A percentile compares a stretch with the other conserved stretches of the same genome.
phyloP scores from a whole-genome alignment of 2,888 invertebrate genomes.

The Seladonia tumulorum region DNA sequence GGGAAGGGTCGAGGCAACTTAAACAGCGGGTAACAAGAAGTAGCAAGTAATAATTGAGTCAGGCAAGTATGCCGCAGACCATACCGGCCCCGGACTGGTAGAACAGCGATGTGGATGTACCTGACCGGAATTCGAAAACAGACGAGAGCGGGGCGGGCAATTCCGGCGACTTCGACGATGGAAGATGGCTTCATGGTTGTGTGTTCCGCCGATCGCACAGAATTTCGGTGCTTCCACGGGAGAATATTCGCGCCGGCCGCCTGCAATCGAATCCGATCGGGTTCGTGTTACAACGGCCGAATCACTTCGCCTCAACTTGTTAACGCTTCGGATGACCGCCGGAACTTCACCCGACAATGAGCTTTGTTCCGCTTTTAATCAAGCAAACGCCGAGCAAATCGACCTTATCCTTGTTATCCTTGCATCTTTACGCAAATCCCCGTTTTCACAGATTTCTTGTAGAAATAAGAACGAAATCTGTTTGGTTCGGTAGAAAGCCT shows the following conservation, averaged over 20 bases:
- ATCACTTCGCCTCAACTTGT: conserved; percentile 1
- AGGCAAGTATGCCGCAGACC: conserved; percentile 73
- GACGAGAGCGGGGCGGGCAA: conserved; percentile 49
- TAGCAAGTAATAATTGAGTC: conserved; percentile 80
- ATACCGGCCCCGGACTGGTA: conserved; percentile 45
- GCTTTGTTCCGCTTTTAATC: background rate
- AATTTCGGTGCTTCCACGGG: conserved; percentile 61
- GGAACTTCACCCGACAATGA: background rate
- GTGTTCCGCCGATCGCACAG: conserved; percentile 54
- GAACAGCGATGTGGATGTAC: conserved; percentile 64
- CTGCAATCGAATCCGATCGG: conserved; percentile 25
- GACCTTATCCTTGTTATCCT: background rate
- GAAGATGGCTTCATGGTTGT: conserved; percentile 57
- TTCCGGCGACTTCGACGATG: conserved; percentile 57
- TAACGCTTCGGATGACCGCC: background rate
- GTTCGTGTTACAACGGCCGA: background rate
- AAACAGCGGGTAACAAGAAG: conserved; percentile 79
- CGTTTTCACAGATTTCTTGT: background rate
- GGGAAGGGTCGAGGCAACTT: conserved; percentile 71
- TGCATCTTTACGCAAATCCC: background rate
- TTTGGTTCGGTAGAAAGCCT: background rate
- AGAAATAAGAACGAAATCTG: background rate
- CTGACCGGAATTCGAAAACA: conserved; percentile 78
- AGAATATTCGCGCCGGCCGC: conserved; percentile 59
- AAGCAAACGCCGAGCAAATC: background rate